Conservation (phyloP, 2,797 vertebrate genomes). For the Pitangus sulphuratus region DNA sequence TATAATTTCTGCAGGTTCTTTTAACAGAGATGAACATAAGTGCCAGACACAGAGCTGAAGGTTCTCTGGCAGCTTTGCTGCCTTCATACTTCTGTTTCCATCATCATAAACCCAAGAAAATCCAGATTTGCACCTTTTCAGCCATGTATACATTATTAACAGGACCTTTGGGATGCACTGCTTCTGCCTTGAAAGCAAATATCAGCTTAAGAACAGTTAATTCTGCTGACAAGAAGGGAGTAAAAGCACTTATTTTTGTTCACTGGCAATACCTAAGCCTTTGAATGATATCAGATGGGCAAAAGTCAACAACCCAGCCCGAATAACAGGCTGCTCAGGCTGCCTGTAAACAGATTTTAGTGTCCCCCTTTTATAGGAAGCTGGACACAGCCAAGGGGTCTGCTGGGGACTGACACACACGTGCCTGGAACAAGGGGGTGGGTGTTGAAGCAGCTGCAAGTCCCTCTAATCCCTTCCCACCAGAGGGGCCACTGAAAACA, state of each 20-base stretch:
- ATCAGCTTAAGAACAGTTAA: not conserved
- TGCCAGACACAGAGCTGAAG: not conserved
- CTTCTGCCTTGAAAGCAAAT: not conserved
- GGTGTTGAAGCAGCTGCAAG: not conserved
- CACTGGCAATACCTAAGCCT: not conserved
- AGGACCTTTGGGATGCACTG: not conserved
- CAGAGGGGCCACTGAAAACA: not conserved
- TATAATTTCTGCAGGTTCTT: not conserved
- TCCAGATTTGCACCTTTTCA: not conserved
- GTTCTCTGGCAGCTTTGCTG: not conserved
- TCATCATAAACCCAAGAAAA: not conserved
- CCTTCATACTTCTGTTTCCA: not conserved
- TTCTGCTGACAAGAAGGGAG: slow-evolving; percentile 1
- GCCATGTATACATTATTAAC: not conserved
- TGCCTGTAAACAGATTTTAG: slow-evolving; percentile 35
- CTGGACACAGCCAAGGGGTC: not conserved
- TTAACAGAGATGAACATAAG: not conserved
- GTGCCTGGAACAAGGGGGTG: not conserved
- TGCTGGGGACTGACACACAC: not conserved
- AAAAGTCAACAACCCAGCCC: slow-evolving; percentile 37
- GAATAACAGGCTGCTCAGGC: not conserved
- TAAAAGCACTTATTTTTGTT: not conserved
- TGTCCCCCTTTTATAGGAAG: not conserved
- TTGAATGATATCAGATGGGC: slow-evolving; percentile 47
- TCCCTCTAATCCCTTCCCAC: not conserved